Conservation (phyloP, 2,113 vertebrate genomes). For the Dipodomys stephensi region DNA sequence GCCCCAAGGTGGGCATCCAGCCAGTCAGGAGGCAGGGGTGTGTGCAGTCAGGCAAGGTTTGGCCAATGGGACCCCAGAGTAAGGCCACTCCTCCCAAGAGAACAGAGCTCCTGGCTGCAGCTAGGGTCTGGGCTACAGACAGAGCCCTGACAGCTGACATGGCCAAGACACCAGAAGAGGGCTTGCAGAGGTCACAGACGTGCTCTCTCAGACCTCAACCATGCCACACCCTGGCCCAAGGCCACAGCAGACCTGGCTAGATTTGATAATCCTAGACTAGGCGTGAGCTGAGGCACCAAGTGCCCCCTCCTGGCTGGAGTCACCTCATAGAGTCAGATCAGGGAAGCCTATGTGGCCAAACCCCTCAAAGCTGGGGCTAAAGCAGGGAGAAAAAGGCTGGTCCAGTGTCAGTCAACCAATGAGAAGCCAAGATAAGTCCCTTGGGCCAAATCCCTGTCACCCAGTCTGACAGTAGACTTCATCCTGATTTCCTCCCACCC, state of each 20-base stretch:
- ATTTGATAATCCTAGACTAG: not conserved
- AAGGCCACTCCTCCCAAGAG: conserved; percentile 53
- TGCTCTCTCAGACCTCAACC: not conserved
- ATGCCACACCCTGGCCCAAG: not conserved
- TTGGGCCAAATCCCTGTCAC: not conserved
- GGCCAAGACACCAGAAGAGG: not conserved
- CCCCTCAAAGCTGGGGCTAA: not conserved
- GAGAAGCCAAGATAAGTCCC: not conserved
- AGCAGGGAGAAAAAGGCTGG: not conserved
- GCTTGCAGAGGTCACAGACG: not conserved
- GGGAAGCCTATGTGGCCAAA: not conserved
- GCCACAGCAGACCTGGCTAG: conserved; percentile 26
- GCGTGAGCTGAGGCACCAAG: not conserved
- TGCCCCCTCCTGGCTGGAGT: not conserved
- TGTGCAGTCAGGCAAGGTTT: not conserved
- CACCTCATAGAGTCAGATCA: not conserved
- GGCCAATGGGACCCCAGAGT: conserved; percentile 56
- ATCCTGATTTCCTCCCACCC: not conserved
- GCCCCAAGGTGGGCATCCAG: conserved; percentile 35
- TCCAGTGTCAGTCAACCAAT: not conserved
- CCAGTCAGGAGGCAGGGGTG: conserved; percentile 35
- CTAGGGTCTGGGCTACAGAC: not conserved
- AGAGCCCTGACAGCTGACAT: conserved; percentile 45
- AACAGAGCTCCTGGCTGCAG: not conserved
- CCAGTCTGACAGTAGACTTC: not conserved